phyloP scores from a whole-genome alignment of 2,797 vertebrate species.

The Chiloscyllium punctatum region DNA sequence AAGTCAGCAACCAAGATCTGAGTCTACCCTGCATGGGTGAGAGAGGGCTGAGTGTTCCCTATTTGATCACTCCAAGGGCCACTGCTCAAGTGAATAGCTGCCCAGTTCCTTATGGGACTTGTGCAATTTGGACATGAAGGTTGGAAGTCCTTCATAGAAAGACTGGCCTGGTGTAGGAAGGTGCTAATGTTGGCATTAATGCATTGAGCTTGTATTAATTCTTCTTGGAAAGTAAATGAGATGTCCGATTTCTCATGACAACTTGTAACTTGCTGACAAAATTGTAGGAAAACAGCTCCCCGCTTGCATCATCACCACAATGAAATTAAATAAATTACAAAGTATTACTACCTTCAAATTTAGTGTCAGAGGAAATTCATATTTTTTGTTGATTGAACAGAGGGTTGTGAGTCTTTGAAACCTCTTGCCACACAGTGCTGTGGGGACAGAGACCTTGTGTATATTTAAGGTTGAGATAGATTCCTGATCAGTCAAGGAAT shows the following conservation, averaged over 20 bases:
- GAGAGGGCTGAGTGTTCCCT: background rate
- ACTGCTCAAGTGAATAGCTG: background rate
- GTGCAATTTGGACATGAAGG: background rate
- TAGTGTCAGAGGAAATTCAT: background rate
- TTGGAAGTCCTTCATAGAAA: background rate
- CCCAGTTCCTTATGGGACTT: background rate
- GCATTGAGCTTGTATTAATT: background rate
- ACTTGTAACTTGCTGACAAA: background rate
- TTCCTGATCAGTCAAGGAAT: no score
- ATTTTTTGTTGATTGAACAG: background rate
- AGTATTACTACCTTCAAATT: background rate
- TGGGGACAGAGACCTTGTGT: no score
- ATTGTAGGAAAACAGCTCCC: background rate
- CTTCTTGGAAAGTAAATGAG: background rate
- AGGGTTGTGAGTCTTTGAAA: no score
- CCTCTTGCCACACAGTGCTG: no score
- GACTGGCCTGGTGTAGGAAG: background rate
- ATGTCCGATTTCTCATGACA: background rate
- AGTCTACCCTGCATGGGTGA: background rate
- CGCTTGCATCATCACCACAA: background rate
- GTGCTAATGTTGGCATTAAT: background rate
- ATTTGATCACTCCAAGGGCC: background rate
- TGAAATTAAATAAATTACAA: background rate
- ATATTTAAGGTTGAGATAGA: no score
- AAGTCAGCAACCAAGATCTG: background rate